These are phyloP conservation scores for Agapornis roseicollis DNA, from an alignment of 2,113 vertebrate genomes.

Conservation along the genomic window DNA sequence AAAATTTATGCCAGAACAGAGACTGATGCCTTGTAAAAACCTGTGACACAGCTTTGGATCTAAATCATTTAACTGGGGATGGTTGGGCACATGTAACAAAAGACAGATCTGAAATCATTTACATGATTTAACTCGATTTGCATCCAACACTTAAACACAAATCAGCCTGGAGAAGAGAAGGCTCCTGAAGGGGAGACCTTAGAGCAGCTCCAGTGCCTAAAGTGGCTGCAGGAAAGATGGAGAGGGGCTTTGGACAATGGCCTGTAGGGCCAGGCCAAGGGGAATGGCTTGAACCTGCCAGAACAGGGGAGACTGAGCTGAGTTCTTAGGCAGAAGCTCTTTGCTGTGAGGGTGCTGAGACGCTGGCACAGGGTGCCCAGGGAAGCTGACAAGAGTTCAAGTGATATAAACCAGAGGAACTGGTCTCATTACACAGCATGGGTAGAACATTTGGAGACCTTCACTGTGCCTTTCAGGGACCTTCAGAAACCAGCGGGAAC, in stretches of 20 bases:
- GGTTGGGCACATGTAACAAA: rapidly evolving
- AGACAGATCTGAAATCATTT: not conserved
- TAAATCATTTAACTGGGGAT: not conserved
- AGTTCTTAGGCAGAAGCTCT: not conserved
- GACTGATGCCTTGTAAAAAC: not conserved
- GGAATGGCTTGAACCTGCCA: too few relatives aligned
- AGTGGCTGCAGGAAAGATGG: not conserved
- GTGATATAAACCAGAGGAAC: not conserved
- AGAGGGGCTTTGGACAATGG: too few relatives aligned
- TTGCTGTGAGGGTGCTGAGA: too few relatives aligned
- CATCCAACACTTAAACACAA: not conserved
- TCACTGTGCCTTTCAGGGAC: not conserved
- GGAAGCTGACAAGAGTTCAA: too few relatives aligned
- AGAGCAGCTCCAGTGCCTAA: not conserved
- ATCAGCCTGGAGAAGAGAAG: not conserved
- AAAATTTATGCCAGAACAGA: not conserved
- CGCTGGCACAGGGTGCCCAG: too few relatives aligned
- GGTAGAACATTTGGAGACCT: not conserved
- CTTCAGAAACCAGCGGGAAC: not conserved
- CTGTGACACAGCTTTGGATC: not conserved
- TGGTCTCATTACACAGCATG: too few relatives aligned
- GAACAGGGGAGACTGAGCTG: too few relatives aligned
- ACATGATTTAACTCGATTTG: not conserved
- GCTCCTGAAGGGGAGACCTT: not conserved
- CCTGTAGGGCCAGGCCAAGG: too few relatives aligned